Evolutionary conservation across 2,113 vertebrate genomes (phyloP).

Genomic region (Osmerus mordax): DNA sequence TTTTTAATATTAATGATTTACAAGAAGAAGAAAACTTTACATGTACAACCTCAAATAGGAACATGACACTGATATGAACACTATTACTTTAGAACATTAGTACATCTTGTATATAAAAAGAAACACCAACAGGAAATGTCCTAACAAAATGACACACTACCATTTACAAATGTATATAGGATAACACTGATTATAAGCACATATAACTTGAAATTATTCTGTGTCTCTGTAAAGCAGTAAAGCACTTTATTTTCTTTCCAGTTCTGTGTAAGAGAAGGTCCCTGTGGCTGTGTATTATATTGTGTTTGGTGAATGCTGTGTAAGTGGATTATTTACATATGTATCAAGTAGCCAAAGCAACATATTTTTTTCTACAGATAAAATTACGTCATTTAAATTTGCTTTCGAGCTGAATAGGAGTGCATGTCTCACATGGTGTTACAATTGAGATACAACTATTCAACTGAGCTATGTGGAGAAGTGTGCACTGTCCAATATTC

Average conservation of each 20-base stretch:
- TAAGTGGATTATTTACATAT: background rate
- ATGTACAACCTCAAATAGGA: constrained; percentile 49
- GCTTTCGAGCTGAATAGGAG: background rate
- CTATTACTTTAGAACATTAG: constrained; percentile 35
- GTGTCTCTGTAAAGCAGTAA: constrained; percentile 62
- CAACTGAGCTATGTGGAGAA: too few species aligned
- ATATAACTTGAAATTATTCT: constrained; percentile 33
- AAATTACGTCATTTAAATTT: background rate
- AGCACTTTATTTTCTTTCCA: constrained; percentile 63
- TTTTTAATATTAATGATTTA: constrained; percentile 52
- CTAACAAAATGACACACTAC: constrained; percentile 54
- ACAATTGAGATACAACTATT: background rate
- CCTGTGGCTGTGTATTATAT: background rate
- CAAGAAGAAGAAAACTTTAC: constrained; percentile 54
- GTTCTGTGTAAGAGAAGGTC: constrained; percentile 14
- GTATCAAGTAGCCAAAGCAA: background rate
- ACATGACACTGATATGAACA: constrained; percentile 50
- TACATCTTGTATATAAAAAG: constrained; percentile 56
- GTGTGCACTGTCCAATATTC: too few species aligned
- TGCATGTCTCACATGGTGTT: background rate
- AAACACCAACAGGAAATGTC: constrained; percentile 30
- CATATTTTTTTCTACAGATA: background rate
- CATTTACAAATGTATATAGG: constrained; percentile 43
- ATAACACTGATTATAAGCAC: constrained; percentile 78
- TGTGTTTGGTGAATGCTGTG: background rate